Conservation (phyloP, 2,113 vertebrate species). For the Strix uralensis region DNA sequence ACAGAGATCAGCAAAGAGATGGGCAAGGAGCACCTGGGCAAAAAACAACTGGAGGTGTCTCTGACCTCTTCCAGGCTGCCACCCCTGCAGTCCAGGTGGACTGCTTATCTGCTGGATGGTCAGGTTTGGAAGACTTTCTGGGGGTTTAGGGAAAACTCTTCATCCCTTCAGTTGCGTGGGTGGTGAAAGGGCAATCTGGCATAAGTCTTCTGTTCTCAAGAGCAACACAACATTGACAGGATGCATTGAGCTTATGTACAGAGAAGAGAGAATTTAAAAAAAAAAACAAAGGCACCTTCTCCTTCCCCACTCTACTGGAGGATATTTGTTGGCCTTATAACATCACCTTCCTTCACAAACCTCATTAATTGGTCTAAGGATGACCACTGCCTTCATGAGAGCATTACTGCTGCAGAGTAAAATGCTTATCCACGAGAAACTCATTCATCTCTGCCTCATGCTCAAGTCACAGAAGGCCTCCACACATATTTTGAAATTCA, state of each 20-base stretch:
- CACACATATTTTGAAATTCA: not conserved
- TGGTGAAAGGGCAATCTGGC: not conserved
- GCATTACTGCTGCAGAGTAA: not conserved
- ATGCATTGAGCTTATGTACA: not conserved
- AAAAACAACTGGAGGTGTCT: not conserved
- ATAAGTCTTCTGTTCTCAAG: not conserved
- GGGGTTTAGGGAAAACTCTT: not conserved
- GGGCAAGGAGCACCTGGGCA: not conserved
- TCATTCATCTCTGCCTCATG: rapidly evolving
- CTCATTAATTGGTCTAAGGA: not conserved
- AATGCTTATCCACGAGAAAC: not conserved
- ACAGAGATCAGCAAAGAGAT: not conserved
- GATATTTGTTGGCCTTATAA: not conserved
- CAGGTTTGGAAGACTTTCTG: not conserved
- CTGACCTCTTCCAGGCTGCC: not conserved
- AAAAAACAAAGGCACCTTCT: not conserved
- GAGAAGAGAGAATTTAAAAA: not conserved
- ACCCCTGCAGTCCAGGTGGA: not conserved
- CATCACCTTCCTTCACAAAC: not conserved
- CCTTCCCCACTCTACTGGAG: not conserved
- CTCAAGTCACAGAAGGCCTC: not conserved
- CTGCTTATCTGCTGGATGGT: not conserved
- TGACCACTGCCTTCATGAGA: not conserved
- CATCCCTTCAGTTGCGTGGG: not conserved
- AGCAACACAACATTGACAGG: not conserved